phyloP scores from a whole-genome alignment of 2,113 vertebrate species.

The Pelecanus crispus region DNA sequence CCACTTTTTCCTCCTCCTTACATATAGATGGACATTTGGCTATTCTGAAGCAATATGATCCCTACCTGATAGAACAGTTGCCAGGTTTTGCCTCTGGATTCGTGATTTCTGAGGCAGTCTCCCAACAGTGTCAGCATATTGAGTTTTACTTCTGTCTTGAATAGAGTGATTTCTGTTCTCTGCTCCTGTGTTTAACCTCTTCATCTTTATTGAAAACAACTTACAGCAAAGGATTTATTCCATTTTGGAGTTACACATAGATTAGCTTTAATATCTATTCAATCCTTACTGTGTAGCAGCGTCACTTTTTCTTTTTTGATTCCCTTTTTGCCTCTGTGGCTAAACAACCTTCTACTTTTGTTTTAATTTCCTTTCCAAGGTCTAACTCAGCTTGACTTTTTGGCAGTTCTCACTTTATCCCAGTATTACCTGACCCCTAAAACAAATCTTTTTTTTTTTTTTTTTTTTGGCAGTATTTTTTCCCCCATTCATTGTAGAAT shows the following conservation, averaged over 20 bases:
- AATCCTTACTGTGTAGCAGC: neutral
- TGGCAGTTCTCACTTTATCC: conserved; percentile 25
- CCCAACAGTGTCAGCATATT: neutral
- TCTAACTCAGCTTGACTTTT: neutral
- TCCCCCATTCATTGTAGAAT: neutral
- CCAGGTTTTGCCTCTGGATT: neutral
- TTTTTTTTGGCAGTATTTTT: neutral
- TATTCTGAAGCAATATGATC: neutral
- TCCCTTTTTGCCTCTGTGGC: conserved; percentile 9
- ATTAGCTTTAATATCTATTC: neutral
- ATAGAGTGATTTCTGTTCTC: neutral
- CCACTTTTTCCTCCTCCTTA: neutral
- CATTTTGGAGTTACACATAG: neutral
- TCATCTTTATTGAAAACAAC: neutral
- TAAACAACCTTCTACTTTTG: conserved; percentile 18
- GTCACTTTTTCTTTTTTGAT: neutral
- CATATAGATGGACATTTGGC: neutral
- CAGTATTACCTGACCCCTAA: conserved; percentile 12
- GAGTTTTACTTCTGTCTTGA: neutral
- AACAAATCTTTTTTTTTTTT: neutral
- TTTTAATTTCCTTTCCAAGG: conserved; percentile 7
- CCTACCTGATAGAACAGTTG: neutral
- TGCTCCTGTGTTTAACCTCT: neutral
- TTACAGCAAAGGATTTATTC: neutral
- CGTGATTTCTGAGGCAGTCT: neutral